Conservation (phyloP, 2,797 vertebrate species). For the Myotis planiceps region DNA sequence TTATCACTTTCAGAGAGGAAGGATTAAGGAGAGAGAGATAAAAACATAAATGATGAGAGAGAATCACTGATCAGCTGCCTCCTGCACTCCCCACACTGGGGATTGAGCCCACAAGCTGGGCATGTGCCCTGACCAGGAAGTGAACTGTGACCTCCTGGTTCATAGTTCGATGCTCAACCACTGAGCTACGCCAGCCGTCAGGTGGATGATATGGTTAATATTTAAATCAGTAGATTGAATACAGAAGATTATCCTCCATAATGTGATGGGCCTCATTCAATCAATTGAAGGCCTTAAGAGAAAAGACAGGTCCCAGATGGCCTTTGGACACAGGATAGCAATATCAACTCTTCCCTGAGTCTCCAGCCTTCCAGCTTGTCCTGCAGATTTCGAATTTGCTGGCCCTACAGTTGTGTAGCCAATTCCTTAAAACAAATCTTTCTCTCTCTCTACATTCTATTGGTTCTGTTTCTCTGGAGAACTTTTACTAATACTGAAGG, state of each 20-base stretch:
- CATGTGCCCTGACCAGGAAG: too few species aligned
- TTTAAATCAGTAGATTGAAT: not conserved
- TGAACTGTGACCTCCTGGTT: too few species aligned
- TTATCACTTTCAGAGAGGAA: too few species aligned
- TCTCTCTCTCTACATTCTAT: not conserved
- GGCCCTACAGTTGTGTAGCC: not conserved
- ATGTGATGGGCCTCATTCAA: not conserved
- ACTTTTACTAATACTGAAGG: not conserved
- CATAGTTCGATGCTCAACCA: too few species aligned
- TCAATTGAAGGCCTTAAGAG: not conserved
- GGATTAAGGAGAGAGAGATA: too few species aligned
- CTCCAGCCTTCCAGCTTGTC: not conserved
- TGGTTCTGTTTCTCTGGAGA: slow-evolving; percentile 24
- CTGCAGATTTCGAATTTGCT: not conserved
- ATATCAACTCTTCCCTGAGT: not conserved
- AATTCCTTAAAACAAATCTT: not conserved
- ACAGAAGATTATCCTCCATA: not conserved
- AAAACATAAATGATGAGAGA: too few species aligned
- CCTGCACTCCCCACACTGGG: too few species aligned
- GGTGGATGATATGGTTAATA: not conserved
- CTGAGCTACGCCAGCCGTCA: too few species aligned
- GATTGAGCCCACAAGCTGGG: too few species aligned
- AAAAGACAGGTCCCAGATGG: not conserved
- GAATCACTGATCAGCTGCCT: too few species aligned
- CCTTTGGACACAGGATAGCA: not conserved